A percentile compares a stretch with the other conserved stretches of the same genome.
phyloP scores from a whole-genome alignment of 92 coral and sea anemone genomes.

The Porites rus region DNA sequence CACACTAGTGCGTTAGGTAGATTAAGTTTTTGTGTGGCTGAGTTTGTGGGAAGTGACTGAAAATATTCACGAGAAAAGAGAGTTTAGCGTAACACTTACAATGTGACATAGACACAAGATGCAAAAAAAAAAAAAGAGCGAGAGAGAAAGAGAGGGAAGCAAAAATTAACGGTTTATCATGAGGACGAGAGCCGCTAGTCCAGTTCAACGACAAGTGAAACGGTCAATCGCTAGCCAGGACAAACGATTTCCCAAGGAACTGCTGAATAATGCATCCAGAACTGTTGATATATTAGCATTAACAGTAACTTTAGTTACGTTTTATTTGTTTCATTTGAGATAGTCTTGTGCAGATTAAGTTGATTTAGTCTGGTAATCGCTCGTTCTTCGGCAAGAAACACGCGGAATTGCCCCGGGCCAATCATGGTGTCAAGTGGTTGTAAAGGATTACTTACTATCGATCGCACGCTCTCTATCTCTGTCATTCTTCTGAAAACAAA shows the following conservation, averaged over 20 bases:
- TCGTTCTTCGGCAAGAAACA: background rate
- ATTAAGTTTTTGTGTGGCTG: background rate
- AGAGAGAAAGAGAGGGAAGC: too few relatives aligned
- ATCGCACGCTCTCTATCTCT: slow-evolving; percentile 23
- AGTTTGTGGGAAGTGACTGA: background rate
- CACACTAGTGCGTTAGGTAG: background rate
- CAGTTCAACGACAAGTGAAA: too few relatives aligned
- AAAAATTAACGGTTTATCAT: too few relatives aligned
- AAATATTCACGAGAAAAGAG: background rate
- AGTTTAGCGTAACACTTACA: too few relatives aligned
- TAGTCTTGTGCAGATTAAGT: background rate
- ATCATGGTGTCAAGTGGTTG: slow-evolving; percentile 26
- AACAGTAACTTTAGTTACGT: too few relatives aligned
- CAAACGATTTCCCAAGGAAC: background rate
- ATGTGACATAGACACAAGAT: too few relatives aligned
- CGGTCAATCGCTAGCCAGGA: too few relatives aligned
- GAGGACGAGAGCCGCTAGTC: too few relatives aligned
- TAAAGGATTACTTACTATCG: slow-evolving; percentile 26
- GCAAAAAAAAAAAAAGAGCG: background rate
- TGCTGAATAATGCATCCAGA: background rate
- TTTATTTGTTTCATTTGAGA: background rate
- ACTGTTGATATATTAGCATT: too few relatives aligned
- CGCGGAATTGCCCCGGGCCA: background rate
- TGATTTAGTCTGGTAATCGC: background rate
- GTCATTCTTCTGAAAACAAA: slow-evolving; percentile 32